Evolutionary conservation across 2,888 invertebrate genomes (phyloP), one percentile per base, ranked within the genome.

Genomic region (Osedax frankpressi): DNA sequence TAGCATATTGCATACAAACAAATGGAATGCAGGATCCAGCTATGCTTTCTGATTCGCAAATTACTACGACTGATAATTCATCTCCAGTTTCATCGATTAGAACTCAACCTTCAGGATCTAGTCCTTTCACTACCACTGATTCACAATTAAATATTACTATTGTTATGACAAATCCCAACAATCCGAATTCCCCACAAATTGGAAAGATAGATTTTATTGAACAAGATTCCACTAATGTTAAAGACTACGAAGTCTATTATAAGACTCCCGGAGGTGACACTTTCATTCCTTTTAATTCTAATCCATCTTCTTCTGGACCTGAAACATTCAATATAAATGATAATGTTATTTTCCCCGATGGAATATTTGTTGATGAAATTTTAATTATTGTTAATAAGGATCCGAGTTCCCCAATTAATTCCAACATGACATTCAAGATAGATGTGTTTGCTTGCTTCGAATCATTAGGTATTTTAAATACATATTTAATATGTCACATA

Each of bases 281-380:
- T 28, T 65, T 65, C 65, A 65, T 28, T 14, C 65, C 65, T 27
- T 65, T 24, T 28, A 65, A 65, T 65, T 65, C 65, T 28, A 28
- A 65, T 1, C 65, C 14, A 2, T n/a, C 24, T 24, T 19, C 28
- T 28, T 27, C 14, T 19, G 14, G 27, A 65, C 27, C 65, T 27
- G 65, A 65, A 65, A 65, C 65, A 28, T 28, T 65, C 27, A 28
- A 65, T 28, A 28, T 28, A 27, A 2, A 2, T 2, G 65, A 65
- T 14, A 65, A 65, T 65, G 65, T 65, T 14, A 14, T 65, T 19
- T 65, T 65, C 24, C 19, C 65, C 24, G 65, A 65, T 19, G 65
- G 65, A 65, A 65, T 28, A 1, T 65, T 19, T 24, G 65, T 28
- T 2, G 28, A 27, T 25, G 65, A 65, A 65, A 28, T 65, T 19